These are phyloP conservation scores for Endotricha flammealis DNA, from an alignment of 2,888 invertebrate genomes.

Conservation along the genomic window DNA sequence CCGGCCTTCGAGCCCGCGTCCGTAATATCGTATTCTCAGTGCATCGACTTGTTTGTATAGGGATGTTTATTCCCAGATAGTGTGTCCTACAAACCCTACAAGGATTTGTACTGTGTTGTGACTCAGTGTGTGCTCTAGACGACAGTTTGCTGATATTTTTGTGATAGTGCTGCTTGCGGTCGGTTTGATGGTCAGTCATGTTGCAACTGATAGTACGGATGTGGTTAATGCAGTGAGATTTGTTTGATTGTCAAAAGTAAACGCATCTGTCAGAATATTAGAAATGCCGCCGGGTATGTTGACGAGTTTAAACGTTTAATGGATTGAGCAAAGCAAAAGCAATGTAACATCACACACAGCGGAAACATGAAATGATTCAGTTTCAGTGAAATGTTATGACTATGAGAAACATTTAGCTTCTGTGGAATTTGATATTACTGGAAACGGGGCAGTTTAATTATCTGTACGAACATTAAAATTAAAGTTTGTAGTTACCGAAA, in stretches of 20 bases:
- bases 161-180: constrained; percentile 48
- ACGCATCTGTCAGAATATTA: constrained; percentile 58
- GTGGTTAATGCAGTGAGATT: constrained; percentile 57
- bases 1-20: constrained; percentile 48
- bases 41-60: constrained; percentile 54
- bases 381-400: constrained; percentile 48
- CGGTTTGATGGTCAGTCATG: constrained; percentile 53
- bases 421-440: constrained; percentile 34
- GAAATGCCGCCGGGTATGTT: constrained; percentile 32
- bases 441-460: constrained; percentile 19
- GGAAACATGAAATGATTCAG: constrained; percentile 63
- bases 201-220: constrained; percentile 42
- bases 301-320: constrained; percentile 54
- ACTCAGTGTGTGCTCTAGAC: constrained; percentile 33
- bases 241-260: constrained; percentile 67
- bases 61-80: constrained; percentile 70
- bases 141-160: constrained; percentile 25
- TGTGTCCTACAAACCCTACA: constrained; percentile 54
- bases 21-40: constrained; percentile 56
- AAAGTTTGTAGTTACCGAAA: too few species aligned
- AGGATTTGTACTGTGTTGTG: constrained; percentile 60
- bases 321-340: constrained; percentile 35
- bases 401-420: constrained; percentile 34
- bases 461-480: constrained; percentile 6
- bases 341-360: constrained; percentile 45